Conservation (phyloP, 2,888 invertebrate genomes). For the Suillia variegata region DNA sequence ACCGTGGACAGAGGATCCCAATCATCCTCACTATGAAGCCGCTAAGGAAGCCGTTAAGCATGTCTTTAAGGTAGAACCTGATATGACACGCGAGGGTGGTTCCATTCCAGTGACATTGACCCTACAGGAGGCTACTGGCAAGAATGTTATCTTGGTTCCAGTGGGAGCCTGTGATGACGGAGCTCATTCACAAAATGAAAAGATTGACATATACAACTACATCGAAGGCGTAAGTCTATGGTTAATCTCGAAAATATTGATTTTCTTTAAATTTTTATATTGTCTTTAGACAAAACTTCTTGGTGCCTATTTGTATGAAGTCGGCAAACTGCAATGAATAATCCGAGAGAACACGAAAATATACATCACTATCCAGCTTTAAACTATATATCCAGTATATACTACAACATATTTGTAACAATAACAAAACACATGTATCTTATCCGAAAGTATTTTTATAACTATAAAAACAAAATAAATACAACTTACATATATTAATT, state of each 20-base stretch:
- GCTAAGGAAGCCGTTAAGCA: conserved; percentile 80
- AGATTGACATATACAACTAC: conserved; percentile 89
- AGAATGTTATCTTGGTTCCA: conserved; percentile 92
- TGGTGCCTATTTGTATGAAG: conserved; percentile 86
- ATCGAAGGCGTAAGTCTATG: conserved; percentile 86
- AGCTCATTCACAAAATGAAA: conserved; percentile 99
- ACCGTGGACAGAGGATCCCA: conserved; percentile 92
- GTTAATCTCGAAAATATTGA: not conserved
- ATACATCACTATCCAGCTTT: too few relatives aligned
- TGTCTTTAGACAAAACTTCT: conserved; percentile 84
- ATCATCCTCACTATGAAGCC: conserved; percentile 90
- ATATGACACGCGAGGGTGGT: conserved; percentile 95
- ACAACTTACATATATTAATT: too few relatives aligned
- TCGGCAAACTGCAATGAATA: conserved; percentile 44
- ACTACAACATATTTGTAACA: too few relatives aligned
- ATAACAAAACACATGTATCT: too few relatives aligned
- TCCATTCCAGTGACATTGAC: conserved; percentile 96
- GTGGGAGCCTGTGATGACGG: conserved; percentile 94
- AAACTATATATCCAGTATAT: too few relatives aligned
- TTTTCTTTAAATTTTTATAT: conserved; percentile 29
- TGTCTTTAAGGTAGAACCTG: conserved; percentile 88
- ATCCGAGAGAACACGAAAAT: conserved; percentile 15
- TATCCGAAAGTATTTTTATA: too few relatives aligned
- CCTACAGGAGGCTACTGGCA: conserved; percentile 88
- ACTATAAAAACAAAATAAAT: too few relatives aligned